Evolutionary conservation across 2,113 vertebrate species (phyloP).

Genomic region (Aphyosemion australe): DNA sequence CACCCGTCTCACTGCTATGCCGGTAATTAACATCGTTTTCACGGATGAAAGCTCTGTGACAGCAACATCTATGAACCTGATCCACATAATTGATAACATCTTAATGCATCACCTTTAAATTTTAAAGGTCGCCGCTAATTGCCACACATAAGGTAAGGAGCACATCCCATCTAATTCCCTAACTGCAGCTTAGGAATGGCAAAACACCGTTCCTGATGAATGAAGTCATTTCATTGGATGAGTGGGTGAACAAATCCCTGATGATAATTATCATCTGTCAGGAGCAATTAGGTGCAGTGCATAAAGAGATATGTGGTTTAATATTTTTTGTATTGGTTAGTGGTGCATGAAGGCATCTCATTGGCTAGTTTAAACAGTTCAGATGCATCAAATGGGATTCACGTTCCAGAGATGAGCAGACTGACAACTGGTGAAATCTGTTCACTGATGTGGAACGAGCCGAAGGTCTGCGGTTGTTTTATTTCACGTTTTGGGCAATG

Average conservation of each 20-base stretch:
- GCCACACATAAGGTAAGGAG: conserved; percentile 70
- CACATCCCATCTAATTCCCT: conserved; percentile 71
- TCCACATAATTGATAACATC: conserved; percentile 77
- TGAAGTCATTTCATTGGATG: conserved; percentile 57
- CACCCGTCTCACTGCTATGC: conserved; percentile 13
- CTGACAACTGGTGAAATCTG: conserved; percentile 59
- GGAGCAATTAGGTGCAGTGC: conserved; percentile 71
- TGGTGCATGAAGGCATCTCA: conserved; percentile 39
- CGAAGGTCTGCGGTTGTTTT: conserved; percentile 33
- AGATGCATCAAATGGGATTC: conserved; percentile 27
- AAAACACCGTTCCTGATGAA: conserved; percentile 32
- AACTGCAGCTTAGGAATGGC: conserved; percentile 64
- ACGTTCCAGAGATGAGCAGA: conserved; percentile 43
- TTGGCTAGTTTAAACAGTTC: conserved; percentile 42
- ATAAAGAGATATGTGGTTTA: conserved; percentile 58
- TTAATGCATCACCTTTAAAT: conserved; percentile 75
- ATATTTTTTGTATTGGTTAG: conserved; percentile 40
- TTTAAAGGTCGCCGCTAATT: conserved; percentile 74
- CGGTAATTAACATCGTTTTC: conserved; percentile 63
- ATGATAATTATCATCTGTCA: conserved; percentile 78
- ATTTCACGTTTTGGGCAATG: conserved; percentile 57
- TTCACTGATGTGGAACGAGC: conserved; percentile 49
- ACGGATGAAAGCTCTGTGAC: conserved; percentile 60
- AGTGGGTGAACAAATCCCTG: conserved; percentile 69
- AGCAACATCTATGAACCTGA: conserved; percentile 62